Percentiles rank a stretch among this genome's conserved stretches.
Conservation (phyloP, 2,113 vertebrate species). For the Archocentrus centrarchus region DNA sequence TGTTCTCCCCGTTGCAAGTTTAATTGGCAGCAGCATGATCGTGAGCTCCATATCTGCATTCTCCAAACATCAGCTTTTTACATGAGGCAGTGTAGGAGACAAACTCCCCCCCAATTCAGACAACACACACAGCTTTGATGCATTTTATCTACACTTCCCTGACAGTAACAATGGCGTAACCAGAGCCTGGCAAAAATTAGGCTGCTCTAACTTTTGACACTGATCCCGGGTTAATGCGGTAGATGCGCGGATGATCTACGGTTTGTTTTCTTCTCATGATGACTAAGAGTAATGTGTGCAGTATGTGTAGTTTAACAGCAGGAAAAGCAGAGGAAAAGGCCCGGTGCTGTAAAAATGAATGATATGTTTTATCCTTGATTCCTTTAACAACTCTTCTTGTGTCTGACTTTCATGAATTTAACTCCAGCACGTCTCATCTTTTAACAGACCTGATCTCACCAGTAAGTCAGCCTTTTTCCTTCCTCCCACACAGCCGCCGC, state of each 20-base stretch:
- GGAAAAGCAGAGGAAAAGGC: slow-evolving; percentile 17
- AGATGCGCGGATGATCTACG: slow-evolving; percentile 25
- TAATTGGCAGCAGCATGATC: slow-evolving; percentile 72
- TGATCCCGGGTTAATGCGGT: slow-evolving; percentile 45
- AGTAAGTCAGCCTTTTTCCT: slow-evolving; percentile 52
- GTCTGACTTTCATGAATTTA: slow-evolving; percentile 44
- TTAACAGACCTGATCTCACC: slow-evolving; percentile 53
- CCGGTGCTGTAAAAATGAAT: neutral
- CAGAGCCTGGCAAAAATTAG: slow-evolving; percentile 32
- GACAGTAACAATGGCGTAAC: slow-evolving; percentile 36
- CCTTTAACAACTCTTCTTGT: slow-evolving; percentile 23
- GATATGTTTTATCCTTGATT: slow-evolving; percentile 27
- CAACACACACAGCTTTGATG: slow-evolving; percentile 59
- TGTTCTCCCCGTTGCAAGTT: slow-evolving; percentile 54
- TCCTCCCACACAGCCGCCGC: slow-evolving; percentile 65
- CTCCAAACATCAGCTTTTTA: slow-evolving; percentile 62
- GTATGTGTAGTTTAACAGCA: slow-evolving; percentile 1
- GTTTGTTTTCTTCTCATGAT: slow-evolving; percentile 21
- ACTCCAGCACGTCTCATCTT: slow-evolving; percentile 31
- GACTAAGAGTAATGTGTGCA: slow-evolving; percentile 35
- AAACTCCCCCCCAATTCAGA: slow-evolving; percentile 39
- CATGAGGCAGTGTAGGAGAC: slow-evolving; percentile 25
- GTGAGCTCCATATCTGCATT: slow-evolving; percentile 67
- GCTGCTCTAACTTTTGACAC: slow-evolving; percentile 42
- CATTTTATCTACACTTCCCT: slow-evolving; percentile 55